Evolutionary conservation across 2,797 vertebrate genomes (phyloP), one percentile per base, ranked within the genome.

Genomic region (Varecia variegata): DNA sequence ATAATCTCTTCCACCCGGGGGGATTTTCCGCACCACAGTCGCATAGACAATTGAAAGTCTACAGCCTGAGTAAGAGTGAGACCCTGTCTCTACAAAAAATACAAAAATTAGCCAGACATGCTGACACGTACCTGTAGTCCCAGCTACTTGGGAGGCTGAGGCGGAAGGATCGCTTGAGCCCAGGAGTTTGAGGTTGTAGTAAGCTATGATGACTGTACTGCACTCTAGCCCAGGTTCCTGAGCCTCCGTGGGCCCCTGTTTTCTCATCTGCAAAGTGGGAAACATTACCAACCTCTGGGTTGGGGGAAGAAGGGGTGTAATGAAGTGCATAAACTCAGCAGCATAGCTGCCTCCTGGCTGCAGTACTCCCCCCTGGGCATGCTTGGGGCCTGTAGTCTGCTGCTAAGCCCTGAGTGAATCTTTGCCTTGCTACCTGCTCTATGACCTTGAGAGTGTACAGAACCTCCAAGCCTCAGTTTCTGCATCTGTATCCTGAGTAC

Each of bases 1-100:
- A 0, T 13, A 13, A 3, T 38, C 47, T 11, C 43, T 74, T 0
- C 14, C 2, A 1, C 6, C 20, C 1, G 0, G 0, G 23, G 67
- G 54, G n/a, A 35, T 30, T 89, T 67, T 60, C 74, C 35, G 7
- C 0, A 23, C 14, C 4, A 0, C 0, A 30, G 50, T 25, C 56
- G 20, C 70, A 52, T 20, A 83, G 30, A 52, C 50, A 70, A 13
- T 38, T 6, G 35, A 50, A 7, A 58, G 43, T 71, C 56, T 73
- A 38, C 21, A 43, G 47, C 60, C 43, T 18, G 12, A 27, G 43
- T 17, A n/a, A 65, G 62, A 65, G 32, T 35, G 62, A 65, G 62
- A 65, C 62, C n/a, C 32, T 0, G 2, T 65, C 62, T 65, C 17
- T 65, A 35, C 32, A 65, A 65, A n/a, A 20, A 65, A 4, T n/a